Evolutionary conservation across 2,113 vertebrate genomes (phyloP).

Genomic region (Tringa solitaria): DNA sequence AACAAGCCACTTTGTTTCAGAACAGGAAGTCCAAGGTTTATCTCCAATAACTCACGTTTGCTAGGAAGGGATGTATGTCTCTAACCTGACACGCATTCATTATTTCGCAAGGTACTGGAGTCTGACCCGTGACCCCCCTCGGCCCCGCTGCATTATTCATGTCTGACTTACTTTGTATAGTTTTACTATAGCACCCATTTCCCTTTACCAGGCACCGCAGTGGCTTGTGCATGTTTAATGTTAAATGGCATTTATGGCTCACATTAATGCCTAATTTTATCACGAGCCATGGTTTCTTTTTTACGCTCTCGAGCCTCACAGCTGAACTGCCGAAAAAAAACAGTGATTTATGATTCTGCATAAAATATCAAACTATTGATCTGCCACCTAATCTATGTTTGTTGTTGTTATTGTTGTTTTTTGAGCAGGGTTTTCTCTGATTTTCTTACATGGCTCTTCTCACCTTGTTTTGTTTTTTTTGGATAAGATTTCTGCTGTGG

Average conservation of each 20-base stretch:
- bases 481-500: constrained; percentile 66
- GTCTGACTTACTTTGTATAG: constrained; percentile 70
- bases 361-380: constrained; percentile 62
- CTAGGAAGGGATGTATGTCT: constrained; percentile 69
- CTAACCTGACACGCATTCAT: constrained; percentile 76
- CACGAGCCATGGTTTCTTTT: constrained; percentile 15
- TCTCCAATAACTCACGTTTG: constrained; percentile 73
- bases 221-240: constrained; percentile 47
- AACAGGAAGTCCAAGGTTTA: constrained; percentile 75
- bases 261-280: constrained; percentile 60
- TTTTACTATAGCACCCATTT: constrained; percentile 69
- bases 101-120: constrained; percentile 73
- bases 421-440: background rate
- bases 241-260: constrained; percentile 62
- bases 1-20: constrained; percentile 59
- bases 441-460: constrained; percentile 23
- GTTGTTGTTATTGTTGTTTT: background rate
- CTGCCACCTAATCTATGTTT: background rate
- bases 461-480: constrained; percentile 55
- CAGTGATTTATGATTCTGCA: constrained; percentile 27
- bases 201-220: constrained; percentile 52
- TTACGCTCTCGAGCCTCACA: constrained; percentile 25
- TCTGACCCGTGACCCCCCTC: constrained; percentile 75
- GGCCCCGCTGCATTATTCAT: constrained; percentile 78
- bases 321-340: background rate